These are phyloP conservation scores for Scomber japonicus DNA, from an alignment of 2,113 vertebrate genomes.

Conservation along the genomic window DNA sequence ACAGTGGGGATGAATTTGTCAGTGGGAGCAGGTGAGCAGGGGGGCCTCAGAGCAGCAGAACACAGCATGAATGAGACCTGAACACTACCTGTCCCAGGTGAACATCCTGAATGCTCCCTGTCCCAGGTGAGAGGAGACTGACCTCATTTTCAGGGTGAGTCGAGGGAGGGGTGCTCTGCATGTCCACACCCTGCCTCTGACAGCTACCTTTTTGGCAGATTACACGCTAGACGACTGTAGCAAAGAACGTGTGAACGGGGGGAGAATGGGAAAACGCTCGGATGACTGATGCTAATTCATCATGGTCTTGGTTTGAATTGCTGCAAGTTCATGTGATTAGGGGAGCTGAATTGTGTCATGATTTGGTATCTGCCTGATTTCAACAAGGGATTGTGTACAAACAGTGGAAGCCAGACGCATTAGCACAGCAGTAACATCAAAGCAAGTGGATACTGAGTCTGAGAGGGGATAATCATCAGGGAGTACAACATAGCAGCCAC, in stretches of 20 bases:
- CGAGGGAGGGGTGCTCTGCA: constrained; percentile 46
- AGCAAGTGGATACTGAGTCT: background rate
- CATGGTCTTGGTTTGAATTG: constrained; percentile 17
- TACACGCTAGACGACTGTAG: constrained; percentile 3
- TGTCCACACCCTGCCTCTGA: constrained; percentile 64
- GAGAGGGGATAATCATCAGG: constrained; percentile 17
- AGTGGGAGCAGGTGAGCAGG: constrained; percentile 79
- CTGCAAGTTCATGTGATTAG: constrained; percentile 18
- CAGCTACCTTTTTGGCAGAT: constrained; percentile 46
- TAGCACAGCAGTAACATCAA: constrained; percentile 15
- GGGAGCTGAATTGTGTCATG: constrained; percentile 22
- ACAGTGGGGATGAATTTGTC: constrained; percentile 85
- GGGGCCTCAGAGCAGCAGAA: constrained; percentile 71
- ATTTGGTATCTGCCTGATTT: constrained; percentile 19
- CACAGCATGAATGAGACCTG: constrained; percentile 70
- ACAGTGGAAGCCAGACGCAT: constrained; percentile 8
- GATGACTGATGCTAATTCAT: constrained; percentile 44
- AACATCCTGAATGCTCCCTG: constrained; percentile 73
- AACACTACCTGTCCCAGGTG: constrained; percentile 85
- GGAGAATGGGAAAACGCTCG: constrained; percentile 17
- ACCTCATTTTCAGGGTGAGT: constrained; percentile 79
- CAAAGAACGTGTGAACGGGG: constrained; percentile 9
- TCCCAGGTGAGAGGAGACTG: constrained; percentile 79
- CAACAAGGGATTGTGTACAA: constrained; percentile 18
- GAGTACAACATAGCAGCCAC: constrained; percentile 24